Percentiles rank a stretch among this genome's conserved stretches.
Conservation (phyloP, 2,888 invertebrate species). For the Drosophila borborema region DNA sequence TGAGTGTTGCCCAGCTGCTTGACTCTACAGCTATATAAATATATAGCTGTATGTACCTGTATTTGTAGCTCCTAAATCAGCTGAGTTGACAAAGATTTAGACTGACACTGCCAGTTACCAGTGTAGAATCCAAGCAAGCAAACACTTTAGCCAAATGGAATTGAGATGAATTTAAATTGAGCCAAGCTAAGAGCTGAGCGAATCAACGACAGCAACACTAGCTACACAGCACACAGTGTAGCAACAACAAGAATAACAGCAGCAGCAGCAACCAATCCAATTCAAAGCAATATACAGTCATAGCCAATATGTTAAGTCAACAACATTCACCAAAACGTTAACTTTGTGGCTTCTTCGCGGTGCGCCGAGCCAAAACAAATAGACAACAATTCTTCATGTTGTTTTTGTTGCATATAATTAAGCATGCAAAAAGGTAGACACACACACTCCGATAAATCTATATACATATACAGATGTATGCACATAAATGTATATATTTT, state of each 20-base stretch:
- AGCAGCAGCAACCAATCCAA: constrained; percentile 21
- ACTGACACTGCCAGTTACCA: constrained; percentile 81
- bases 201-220: constrained; percentile 40
- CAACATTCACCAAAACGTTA: constrained; percentile 67
- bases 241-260: constrained; percentile 13
- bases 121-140: constrained; percentile 10
- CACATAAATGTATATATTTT: constrained; percentile 10
- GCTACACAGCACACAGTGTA: constrained; percentile 33
- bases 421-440: constrained; percentile 71
- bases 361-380: constrained; percentile 47
- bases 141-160: constrained; percentile 46
- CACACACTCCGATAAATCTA: neutral
- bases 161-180: constrained; percentile 29
- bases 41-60: constrained; percentile 13
- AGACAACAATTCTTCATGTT: constrained; percentile 29
- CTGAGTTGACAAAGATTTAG: constrained; percentile 67
- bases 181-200: neutral
- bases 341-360: constrained; percentile 30
- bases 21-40: neutral
- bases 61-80: constrained; percentile 60
- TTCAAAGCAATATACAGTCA: constrained; percentile 32
- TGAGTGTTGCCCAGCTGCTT: constrained; percentile 62
- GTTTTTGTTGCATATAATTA: constrained; percentile 63
- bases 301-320: constrained; percentile 57
- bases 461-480: neutral